Evolutionary conservation across 1,140 invertebrate species (phyloP).

Genomic region (Uloborus diversus): DNA sequence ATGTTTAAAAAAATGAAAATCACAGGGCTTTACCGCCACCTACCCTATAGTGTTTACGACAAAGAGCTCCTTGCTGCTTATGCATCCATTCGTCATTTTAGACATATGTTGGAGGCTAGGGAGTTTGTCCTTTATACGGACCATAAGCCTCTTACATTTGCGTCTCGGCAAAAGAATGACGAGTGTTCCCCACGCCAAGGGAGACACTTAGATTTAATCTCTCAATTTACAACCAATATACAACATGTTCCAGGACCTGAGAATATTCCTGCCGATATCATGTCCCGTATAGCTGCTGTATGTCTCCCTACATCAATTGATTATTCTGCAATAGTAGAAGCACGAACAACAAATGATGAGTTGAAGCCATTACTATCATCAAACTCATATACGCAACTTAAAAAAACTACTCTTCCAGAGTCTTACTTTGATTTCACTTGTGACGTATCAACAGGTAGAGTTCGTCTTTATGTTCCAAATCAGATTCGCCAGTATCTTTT

Average conservation of each 20-base stretch:
- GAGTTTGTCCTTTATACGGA: slow-evolving; percentile 60
- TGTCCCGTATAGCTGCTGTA: too few species aligned
- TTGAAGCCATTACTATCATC: neutral
- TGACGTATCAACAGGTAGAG: slow-evolving; percentile 4
- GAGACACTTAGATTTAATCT: slow-evolving; percentile 63
- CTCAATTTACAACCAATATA: slow-evolving; percentile 64
- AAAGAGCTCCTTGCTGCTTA: slow-evolving; percentile 61
- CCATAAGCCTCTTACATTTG: slow-evolving; percentile 61
- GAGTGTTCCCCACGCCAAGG: slow-evolving; percentile 56
- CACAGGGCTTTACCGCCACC: too few species aligned
- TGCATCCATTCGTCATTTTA: slow-evolving; percentile 60
- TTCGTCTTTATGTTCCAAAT: too few species aligned
- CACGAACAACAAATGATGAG: slow-evolving; percentile 29
- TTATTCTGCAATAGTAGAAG: too few species aligned
- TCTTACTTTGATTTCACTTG: neutral
- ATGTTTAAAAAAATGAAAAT: too few species aligned
- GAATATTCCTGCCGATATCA: too few species aligned
- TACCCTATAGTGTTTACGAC: slow-evolving; percentile 58
- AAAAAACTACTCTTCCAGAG: neutral
- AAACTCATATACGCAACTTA: neutral
- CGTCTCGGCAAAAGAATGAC: slow-evolving; percentile 51
- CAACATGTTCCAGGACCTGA: too few species aligned
- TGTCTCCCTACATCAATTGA: too few species aligned
- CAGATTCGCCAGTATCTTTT: too few species aligned
- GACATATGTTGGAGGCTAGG: slow-evolving; percentile 61